Evolutionary conservation across 2,888 invertebrate species (phyloP).

Genomic region (Acutogordius australiensis): DNA sequence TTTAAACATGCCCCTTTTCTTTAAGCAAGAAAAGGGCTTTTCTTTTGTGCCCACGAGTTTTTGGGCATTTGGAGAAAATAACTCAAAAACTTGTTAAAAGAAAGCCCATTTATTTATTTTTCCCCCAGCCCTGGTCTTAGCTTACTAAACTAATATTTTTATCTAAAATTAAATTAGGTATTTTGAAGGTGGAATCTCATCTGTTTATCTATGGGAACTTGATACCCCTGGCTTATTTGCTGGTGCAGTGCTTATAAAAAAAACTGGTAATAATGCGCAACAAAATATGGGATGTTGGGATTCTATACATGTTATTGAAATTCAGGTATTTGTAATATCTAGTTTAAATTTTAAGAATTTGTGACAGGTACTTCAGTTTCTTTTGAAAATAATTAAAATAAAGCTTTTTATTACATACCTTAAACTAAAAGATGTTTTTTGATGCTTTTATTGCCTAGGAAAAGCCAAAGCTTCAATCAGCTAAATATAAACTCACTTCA

Average conservation of each 20-base stretch:
- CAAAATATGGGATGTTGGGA: conserved; percentile 99
- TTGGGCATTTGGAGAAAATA: no score
- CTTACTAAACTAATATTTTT: conserved; percentile 5
- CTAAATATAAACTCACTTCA: conserved; percentile 90
- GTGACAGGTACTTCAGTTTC: no score
- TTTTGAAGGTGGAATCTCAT: conserved; percentile 94
- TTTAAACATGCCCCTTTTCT: no score
- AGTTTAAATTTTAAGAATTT: no score
- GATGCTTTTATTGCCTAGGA: conserved; percentile 35
- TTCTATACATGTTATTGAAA: conserved; percentile 94
- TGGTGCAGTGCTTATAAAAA: conserved; percentile 89
- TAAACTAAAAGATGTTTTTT: not conserved
- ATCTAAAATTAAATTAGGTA: conserved; percentile 32
- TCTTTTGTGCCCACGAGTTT: no score
- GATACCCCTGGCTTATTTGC: conserved; percentile 78
- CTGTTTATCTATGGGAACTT: conserved; percentile 94
- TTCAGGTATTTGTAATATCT: no score
- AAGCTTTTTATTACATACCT: no score
- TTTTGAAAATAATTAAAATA: no score
- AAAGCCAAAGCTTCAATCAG: conserved; percentile 63
- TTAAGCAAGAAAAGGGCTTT: no score
- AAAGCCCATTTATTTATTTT: no score
- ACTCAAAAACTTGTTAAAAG: no score
- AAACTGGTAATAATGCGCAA: conserved; percentile 86
- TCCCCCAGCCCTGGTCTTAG: conserved; percentile 2